Base-by-base conservation (phyloP, 2,888 invertebrate genomes). In the Oscheius onirici region DNA sequence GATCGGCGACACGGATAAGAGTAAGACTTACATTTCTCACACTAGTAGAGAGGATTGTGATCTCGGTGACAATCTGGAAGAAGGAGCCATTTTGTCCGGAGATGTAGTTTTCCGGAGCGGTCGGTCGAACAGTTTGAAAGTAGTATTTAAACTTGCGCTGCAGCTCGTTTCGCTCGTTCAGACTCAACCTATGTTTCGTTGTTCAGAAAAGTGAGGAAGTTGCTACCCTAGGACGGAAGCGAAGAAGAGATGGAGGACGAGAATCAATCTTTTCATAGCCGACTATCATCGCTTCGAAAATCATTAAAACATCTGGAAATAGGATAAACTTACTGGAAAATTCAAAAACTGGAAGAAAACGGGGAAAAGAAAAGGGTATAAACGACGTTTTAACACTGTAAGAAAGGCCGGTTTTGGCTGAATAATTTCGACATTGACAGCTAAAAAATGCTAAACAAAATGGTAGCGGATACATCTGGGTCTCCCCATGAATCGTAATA, bases 101-200 rank as follows among this genome's bases (percentile, higher is more conserved):
- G 1, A 80, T 65, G 51, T 73, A 74, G 44, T 80, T 80, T 15
- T 80, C 80, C 15, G 77, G 77, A 15, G 81, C 80, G 13, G 75
- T 76, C 11, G 85, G 85, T 17, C 84, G 71, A 8, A 85, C 85
- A 11, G 83, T 81, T 26, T 74, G 61, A 63, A 83, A 83, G 65
- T 85, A 85, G 65, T 85, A 85, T 61, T 85, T 85, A 78, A 85
- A 84, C 72, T 85, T 85, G 11, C 85, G 81, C 15, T 79, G 78
- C 0, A 85, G 69, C 52, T 85, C 85, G 69, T 83, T 83, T 2
- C 84, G 70, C 54, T 84, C 82, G 61, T 76, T 77, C 55, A 79
- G 75, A n/a, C 72, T 79, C n/a, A 85, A 70, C 55, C 83, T 84
- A 69, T 3, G 41, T 22, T 40, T 58, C n/a, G n/a, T n/a, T n/a